Base-by-base conservation (phyloP, 2,113 vertebrate species). In the Campylomormyrus tamandua region DNA sequence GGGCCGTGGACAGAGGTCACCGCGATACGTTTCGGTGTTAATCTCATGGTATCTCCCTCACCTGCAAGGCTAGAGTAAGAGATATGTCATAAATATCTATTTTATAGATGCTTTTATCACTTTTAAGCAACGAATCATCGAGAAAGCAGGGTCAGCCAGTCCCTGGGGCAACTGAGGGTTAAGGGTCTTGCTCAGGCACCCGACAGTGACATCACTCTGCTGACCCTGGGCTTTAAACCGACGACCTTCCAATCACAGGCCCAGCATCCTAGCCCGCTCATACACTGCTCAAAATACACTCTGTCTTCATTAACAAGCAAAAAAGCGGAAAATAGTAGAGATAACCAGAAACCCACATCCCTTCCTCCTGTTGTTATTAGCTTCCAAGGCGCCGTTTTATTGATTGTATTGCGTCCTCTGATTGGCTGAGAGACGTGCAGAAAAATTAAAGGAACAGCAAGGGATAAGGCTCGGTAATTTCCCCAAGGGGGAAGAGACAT, bases 371-470 rank as follows among this genome's bases (percentile, higher is more conserved):
- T 91, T 56, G 87, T 85, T 39, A 77, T n/a, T 27, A 46, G 89
- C 91, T 90, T 89, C 84, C 45, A 35, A 74, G 27, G 27, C 39
- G 39, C 42, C 2, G 15, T 50, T 45, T 48, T 77, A 91, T 88
- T 89, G 90, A 91, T 91, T 62, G n/a, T 19, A 24, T 90, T 56
- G 56, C 56, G 10, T 62, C 80, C 88, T 90, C 90, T 86, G 89
- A 70, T 39, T 35, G 87, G 80, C 91, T 91, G 87, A 91, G 84
- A 88, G 90, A 93, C 88, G 45, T 53, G 46, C 58, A 88, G 90
- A 91, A 92, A 92, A 90, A 90, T 88, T 90, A 66, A 83, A 89
- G 80, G 58, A 91, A 90, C 48, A 83, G 53, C 5, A 27, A 24
- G 90, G 17, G 90, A 90, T 77, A 70, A 24, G 62, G 49, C 52